These are phyloP conservation scores for Tiliacea citrago DNA, from an alignment of 2,888 invertebrate genomes.

Conservation along the genomic window DNA sequence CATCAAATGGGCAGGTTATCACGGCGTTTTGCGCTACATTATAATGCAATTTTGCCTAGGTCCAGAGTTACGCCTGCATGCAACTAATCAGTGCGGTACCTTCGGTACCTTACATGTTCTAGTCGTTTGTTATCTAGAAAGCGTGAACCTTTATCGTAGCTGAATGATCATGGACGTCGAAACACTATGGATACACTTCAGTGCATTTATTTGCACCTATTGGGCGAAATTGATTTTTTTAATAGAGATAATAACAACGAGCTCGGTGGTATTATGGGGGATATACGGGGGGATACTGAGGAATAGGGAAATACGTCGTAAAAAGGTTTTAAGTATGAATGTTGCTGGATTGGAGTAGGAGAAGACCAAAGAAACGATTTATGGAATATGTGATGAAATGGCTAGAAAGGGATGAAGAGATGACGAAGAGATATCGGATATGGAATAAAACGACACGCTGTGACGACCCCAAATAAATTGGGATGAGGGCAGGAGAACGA, in stretches of 20 bases:
- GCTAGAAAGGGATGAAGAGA: not conserved
- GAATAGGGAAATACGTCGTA: not conserved
- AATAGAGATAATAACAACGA: not conserved
- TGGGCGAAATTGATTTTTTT: not conserved
- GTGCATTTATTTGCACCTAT: not conserved
- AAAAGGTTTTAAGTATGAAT: not conserved
- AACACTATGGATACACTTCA: slow-evolving; percentile 7
- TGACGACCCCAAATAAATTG: too few relatives aligned
- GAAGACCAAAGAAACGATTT: not conserved
- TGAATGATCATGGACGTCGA: slow-evolving; percentile 2
- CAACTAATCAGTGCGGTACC: slow-evolving; percentile 9
- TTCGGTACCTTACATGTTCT: slow-evolving; percentile 2
- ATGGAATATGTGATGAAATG: not conserved
- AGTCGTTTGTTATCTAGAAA: slow-evolving; percentile 48
- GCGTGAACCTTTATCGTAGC: slow-evolving; percentile 36
- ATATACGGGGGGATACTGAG: not conserved
- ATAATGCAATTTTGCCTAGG: slow-evolving; percentile 16
- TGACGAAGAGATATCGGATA: not conserved
- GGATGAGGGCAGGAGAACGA: too few relatives aligned
- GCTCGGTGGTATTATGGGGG: not conserved
- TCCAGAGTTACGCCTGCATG: slow-evolving; percentile 20
- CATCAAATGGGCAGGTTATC: slow-evolving; percentile 43
- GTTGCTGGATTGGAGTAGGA: not conserved
- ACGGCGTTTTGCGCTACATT: slow-evolving; percentile 15
- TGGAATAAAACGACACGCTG: not conserved